Percentiles rank a stretch among this genome's conserved stretches.
These are phyloP conservation scores for Listrodromus nycthemerus DNA, from an alignment of 2,888 invertebrate species.

Conservation along the genomic window DNA sequence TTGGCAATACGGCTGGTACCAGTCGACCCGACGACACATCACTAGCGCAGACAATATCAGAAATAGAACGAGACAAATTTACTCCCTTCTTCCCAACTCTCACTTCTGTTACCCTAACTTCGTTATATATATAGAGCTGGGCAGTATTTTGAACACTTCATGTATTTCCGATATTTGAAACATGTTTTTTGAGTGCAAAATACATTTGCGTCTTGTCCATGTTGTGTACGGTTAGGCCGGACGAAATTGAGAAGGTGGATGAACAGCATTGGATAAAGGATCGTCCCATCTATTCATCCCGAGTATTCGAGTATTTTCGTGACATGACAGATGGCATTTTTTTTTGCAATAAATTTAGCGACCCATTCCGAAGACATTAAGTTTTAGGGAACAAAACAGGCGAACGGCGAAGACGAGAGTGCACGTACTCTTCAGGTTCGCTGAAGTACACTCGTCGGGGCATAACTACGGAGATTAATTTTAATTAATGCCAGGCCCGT, in stretches of 20 bases:
- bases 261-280: too few relatives aligned
- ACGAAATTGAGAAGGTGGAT: too few relatives aligned
- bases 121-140: background rate
- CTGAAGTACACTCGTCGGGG: slow-evolving; percentile 31
- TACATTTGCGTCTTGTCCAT: too few relatives aligned
- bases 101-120: background rate
- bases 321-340: too few relatives aligned
- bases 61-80: slow-evolving; percentile 41
- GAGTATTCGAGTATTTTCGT: too few relatives aligned
- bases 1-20: slow-evolving; percentile 54
- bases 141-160: too few relatives aligned
- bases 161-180: too few relatives aligned
- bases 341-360: background rate
- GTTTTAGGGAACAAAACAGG: background rate
- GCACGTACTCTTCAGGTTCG: slow-evolving; percentile 23
- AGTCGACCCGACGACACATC: background rate
- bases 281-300: too few relatives aligned
- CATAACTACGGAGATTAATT: slow-evolving; percentile 63
- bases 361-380: background rate
- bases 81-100: background rate
- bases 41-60: background rate
- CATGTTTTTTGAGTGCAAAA: too few relatives aligned
- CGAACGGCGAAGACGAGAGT: slow-evolving; percentile 2
- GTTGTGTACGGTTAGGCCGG: too few relatives aligned
- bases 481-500: slow-evolving; percentile 66